Percentiles rank a stretch among this genome's conserved stretches.
Conservation (phyloP, 2,888 invertebrate species). For the Herminia tarsipennalis region DNA sequence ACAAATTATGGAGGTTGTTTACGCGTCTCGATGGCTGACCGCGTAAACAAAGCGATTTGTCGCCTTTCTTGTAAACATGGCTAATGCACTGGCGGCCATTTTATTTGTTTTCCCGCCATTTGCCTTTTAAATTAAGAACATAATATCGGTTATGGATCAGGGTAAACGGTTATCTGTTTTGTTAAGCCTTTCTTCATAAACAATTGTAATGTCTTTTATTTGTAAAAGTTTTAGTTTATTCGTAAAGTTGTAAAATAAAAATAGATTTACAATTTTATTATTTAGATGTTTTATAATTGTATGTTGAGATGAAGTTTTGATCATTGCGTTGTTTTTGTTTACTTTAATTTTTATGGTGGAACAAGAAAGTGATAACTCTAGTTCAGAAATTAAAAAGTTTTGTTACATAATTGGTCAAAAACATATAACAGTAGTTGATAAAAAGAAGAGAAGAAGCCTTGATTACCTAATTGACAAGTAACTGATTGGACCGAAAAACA, state of each 20-base stretch:
- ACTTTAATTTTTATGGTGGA: not conserved
- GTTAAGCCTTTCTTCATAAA: slow-evolving; percentile 16
- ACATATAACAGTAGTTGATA: too few relatives aligned
- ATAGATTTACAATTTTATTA: slow-evolving; percentile 8
- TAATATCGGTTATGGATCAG: slow-evolving; percentile 28
- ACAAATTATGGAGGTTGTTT: slow-evolving; percentile 34
- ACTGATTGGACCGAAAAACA: too few relatives aligned
- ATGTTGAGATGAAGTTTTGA: not conserved
- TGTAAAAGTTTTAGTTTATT: slow-evolving; percentile 27
- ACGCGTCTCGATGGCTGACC: slow-evolving; percentile 33
- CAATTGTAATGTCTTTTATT: slow-evolving; percentile 7
- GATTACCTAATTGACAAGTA: too few relatives aligned
- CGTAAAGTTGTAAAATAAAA: slow-evolving; percentile 15
- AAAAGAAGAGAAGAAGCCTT: too few relatives aligned
- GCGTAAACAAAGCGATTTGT: slow-evolving; percentile 58
- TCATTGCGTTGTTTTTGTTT: not conserved
- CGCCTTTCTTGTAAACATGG: slow-evolving; percentile 50
- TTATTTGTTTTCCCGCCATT: slow-evolving; percentile 39
- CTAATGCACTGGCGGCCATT: slow-evolving; percentile 40
- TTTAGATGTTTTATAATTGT: slow-evolving; percentile 1
- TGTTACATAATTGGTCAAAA: too few relatives aligned
- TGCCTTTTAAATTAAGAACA: slow-evolving; percentile 27
- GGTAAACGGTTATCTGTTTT: slow-evolving; percentile 25
- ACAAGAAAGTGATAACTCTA: too few relatives aligned
- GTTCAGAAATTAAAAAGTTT: too few relatives aligned